Base-by-base conservation (phyloP, 2,888 invertebrate species). In the Poecilus cupreus region DNA sequence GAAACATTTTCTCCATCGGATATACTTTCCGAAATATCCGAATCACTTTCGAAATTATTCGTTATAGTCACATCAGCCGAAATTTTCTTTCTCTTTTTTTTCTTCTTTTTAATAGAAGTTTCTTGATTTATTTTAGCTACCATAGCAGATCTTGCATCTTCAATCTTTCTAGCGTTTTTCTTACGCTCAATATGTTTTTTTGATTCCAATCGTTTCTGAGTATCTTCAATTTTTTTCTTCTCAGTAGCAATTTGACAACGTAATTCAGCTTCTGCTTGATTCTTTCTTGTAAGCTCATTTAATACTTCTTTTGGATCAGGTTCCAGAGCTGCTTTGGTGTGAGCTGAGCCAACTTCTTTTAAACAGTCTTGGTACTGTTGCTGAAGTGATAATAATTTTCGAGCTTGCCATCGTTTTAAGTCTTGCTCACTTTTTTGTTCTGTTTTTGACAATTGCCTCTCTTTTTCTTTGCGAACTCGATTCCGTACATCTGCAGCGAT, bases 401-500 rank as follows among this genome's bases (percentile, higher is more conserved):
- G 88, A 83, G 91, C 89, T 83, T 92, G 90, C 88, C 91, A 89
- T 83, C 90, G 89, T 83, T 89, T 89, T n/a, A 92, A 84, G 83
- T 92, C 91, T 39, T 90, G 87, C 74, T 89, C 89, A 68, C 90
- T 90, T 46, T 90, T 89, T 80, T 89, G 88, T 83, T 92, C 90
- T 26, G 92, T 87, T 82, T 89, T 89, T 32, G 89, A 87, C 26
- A 91, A 84, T 84, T 92, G 91, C 24, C 90, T 90, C 60, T 88
- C 87, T 82, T 91, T 90, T 83, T 91, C 91, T 43, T 88, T 89
- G 43, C 90, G 90, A 0, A 92, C 91, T 83, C 91, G 90, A 80
- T 92, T 90, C 0, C 93, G 88, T 81, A 92, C 86, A 83, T 88
- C 87, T 51, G 90, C 90, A 0, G 94, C 92, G 83, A 93, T 89